Percentiles rank a stretch among this genome's conserved stretches.
Evolutionary conservation across 2,797 vertebrate species (phyloP).

Genomic region (Macropodus opercularis): DNA sequence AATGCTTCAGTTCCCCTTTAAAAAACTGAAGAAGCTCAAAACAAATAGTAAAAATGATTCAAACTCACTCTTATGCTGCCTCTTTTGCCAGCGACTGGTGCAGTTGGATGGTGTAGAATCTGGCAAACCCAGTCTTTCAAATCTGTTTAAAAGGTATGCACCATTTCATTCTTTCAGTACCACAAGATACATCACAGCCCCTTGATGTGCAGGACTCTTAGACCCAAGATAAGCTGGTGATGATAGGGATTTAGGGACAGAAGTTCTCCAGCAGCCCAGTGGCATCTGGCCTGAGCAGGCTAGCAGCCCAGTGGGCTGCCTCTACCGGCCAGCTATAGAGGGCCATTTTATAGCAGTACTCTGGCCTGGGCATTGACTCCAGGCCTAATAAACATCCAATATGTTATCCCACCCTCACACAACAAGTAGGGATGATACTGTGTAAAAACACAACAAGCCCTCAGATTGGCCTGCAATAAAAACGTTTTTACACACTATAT

Average conservation of each 20-base stretch:
- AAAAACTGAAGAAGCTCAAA: conserved; percentile 79
- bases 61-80: conserved; percentile 14
- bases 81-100: conserved; percentile 32
- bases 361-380: conserved; percentile 73
- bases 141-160: conserved; percentile 24
- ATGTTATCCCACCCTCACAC: conserved; percentile 73
- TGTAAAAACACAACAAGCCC: conserved; percentile 77
- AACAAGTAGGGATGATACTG: conserved; percentile 69
- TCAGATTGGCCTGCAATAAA: conserved; percentile 72
- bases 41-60: conserved; percentile 62
- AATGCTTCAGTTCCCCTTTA: conserved; percentile 61
- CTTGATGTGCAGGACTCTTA: conserved; percentile 43
- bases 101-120: conserved; percentile 9
- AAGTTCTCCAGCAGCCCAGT: conserved; percentile 62
- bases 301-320: conserved; percentile 65
- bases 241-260: conserved; percentile 58
- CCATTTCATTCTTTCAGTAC: conserved; percentile 15
- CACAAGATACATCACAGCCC: conserved; percentile 40
- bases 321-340: conserved; percentile 65
- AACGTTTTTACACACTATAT: conserved; percentile 71
- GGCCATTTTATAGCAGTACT: conserved; percentile 73
- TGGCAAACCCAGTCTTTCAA: no score
- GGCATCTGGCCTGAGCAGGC: conserved; percentile 76
- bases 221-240: conserved; percentile 54
- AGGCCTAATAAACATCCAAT: conserved; percentile 80